Evolutionary conservation across 2,113 vertebrate species (phyloP), one percentile per base, ranked within the genome.

Genomic region (Leptodactylus fuscus): DNA sequence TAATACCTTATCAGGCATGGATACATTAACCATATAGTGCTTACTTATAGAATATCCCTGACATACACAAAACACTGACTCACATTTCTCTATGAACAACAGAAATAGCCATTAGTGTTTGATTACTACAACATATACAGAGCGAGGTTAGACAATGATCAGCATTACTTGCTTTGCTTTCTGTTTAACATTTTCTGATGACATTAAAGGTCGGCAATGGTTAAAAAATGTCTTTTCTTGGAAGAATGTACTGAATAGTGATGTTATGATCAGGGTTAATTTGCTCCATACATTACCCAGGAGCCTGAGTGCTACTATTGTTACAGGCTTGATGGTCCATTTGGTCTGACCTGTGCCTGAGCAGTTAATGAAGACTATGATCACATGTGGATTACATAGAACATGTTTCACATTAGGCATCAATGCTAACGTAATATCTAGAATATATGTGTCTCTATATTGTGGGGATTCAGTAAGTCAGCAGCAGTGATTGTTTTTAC

Each of bases 261-360:
- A 38, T 36, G 32, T 18, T 69, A 46, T 74, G 12, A 74, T 48
- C n/a, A 7, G 46, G 41, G 22, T 46, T 36, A 69, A 76, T 51
- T 51, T 51, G 7, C 46, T 20, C 74, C 46, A 32, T 32, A 76
- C 48, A 76, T 76, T 76, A 76, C 24, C 46, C 71, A 75, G 44
- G 15, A 49, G 71, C 46, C 38, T 10, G 7, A 76, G 16, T 5
- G 48, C 48, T 51, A 51, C 74, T 49, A 75, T 75, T 76, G 46
- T 51, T 76, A 51, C 46, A 51, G 24, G 44, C 44, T 75, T 75
- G 73, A 75, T 75, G 73, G 74, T 76, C 74, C 15, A 76, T 16
- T 76, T 32, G 48, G 29, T 32, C 5, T 76, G 27, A 51, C 16
- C 46, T 51, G 46, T 51, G 65, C 34, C 62, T 34, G 15, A 67